Percentiles rank a stretch among this genome's conserved stretches.
Evolutionary conservation across 2,888 invertebrate species (phyloP).

Genomic region (Lingula anatina): DNA sequence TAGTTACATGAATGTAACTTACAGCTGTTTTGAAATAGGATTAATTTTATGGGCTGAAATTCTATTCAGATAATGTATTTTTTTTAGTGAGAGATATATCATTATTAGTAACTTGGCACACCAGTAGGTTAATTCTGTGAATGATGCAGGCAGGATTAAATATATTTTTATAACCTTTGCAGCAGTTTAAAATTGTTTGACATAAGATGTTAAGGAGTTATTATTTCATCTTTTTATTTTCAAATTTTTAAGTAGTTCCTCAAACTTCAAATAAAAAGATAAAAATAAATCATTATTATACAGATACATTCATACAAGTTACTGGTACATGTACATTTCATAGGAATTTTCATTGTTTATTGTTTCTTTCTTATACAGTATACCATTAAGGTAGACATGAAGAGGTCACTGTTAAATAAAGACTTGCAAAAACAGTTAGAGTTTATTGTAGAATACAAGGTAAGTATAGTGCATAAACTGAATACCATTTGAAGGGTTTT

Average conservation of each 20-base stretch:
- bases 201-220: background rate
- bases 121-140: too few species aligned
- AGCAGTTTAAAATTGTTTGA: background rate
- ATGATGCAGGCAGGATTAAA: too few species aligned
- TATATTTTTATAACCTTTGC: too few species aligned
- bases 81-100: too few species aligned
- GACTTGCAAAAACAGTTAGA: conserved; percentile 78
- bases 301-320: too few species aligned
- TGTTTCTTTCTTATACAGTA: conserved; percentile 36
- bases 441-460: conserved; percentile 84
- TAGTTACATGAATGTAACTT: too few species aligned
- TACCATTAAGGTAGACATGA: conserved; percentile 75
- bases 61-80: background rate
- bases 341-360: conserved; percentile 1
- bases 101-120: too few species aligned
- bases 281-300: too few species aligned
- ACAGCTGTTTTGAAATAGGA: conserved; percentile 2
- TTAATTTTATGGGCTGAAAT: too few species aligned
- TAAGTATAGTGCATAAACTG: conserved; percentile 25
- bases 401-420: conserved; percentile 81
- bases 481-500: background rate
- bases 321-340: too few species aligned
- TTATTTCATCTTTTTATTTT: background rate
- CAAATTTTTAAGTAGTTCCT: background rate
- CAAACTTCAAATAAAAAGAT: too few species aligned